Evolutionary conservation across 2,797 vertebrate genomes (phyloP).

Genomic region (Hozukius guyotensis): DNA sequence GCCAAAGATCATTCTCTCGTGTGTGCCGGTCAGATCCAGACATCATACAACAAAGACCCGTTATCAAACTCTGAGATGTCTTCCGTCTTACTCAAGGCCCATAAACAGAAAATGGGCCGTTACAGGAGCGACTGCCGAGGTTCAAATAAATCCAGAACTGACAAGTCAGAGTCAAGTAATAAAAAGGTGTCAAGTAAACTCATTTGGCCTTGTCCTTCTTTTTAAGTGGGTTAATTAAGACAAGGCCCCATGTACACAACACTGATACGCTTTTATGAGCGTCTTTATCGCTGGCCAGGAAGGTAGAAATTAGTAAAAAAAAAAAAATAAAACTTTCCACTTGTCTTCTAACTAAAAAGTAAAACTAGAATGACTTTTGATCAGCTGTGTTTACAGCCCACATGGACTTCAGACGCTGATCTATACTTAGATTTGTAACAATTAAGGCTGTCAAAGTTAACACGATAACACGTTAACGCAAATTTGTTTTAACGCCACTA

Average conservation of each 20-base stretch:
- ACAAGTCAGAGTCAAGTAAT: slow-evolving; percentile 46
- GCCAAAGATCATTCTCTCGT: slow-evolving; percentile 24
- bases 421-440: not conserved
- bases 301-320: not conserved
- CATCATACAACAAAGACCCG: not conserved
- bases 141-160: slow-evolving; percentile 8
- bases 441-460: no score
- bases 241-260: not conserved
- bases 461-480: no score
- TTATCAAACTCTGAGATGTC: not conserved
- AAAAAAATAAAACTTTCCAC: slow-evolving; percentile 14
- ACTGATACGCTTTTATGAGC: slow-evolving; percentile 60
- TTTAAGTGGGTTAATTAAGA: slow-evolving; percentile 1
- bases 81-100: not conserved
- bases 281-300: not conserved
- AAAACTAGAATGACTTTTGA: not conserved
- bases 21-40: not conserved
- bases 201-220: slow-evolving; percentile 22
- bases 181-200: slow-evolving; percentile 48
- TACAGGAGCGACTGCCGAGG: not conserved
- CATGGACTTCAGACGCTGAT: not conserved
- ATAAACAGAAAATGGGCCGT: slow-evolving; percentile 5
- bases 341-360: not conserved
- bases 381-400: not conserved
- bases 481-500: no score